Evolutionary conservation across 2,797 vertebrate species (phyloP).

Genomic region (Coilia nasus): DNA sequence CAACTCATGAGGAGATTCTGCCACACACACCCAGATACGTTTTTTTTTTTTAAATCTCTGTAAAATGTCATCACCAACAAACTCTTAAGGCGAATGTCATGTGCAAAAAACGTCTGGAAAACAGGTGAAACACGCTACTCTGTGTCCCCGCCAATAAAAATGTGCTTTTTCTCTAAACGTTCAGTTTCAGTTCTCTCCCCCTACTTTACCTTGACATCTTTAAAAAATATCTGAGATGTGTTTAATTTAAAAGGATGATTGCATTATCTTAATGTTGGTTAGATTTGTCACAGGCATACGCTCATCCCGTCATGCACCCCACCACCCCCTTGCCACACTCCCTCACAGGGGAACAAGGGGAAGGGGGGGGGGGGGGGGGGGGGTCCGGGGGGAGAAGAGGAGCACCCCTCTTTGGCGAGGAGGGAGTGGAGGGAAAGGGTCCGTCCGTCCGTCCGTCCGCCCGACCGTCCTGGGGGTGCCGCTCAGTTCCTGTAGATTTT

Average conservation of each 20-base stretch:
- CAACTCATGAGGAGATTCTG: constrained; percentile 80
- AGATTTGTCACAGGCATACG: constrained; percentile 69
- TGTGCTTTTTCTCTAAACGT: constrained; percentile 73
- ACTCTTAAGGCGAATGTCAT: constrained; percentile 91
- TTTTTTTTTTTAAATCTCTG: constrained; percentile 45
- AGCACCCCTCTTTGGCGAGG: background rate
- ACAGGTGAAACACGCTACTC: constrained; percentile 57
- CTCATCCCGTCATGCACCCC: constrained; percentile 7
- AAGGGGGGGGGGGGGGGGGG: constrained; percentile 12
- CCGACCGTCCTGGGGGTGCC: constrained; percentile 34
- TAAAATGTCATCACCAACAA: constrained; percentile 79
- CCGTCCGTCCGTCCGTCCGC: background rate
- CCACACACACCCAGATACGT: constrained; percentile 65
- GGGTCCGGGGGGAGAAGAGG: background rate
- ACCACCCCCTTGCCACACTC: constrained; percentile 57
- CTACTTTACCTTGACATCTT: constrained; percentile 50
- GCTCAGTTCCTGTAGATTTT: constrained; percentile 81
- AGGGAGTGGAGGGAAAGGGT: background rate
- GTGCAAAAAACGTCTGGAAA: constrained; percentile 80
- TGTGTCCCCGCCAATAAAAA: constrained; percentile 55
- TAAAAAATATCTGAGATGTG: constrained; percentile 65
- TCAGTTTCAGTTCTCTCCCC: constrained; percentile 36
- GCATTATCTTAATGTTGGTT: constrained; percentile 69
- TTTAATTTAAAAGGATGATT: constrained; percentile 69
- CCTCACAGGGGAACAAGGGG: constrained; percentile 46